phyloP scores from a whole-genome alignment of 2,113 vertebrate genomes.

The Neogale vison region DNA sequence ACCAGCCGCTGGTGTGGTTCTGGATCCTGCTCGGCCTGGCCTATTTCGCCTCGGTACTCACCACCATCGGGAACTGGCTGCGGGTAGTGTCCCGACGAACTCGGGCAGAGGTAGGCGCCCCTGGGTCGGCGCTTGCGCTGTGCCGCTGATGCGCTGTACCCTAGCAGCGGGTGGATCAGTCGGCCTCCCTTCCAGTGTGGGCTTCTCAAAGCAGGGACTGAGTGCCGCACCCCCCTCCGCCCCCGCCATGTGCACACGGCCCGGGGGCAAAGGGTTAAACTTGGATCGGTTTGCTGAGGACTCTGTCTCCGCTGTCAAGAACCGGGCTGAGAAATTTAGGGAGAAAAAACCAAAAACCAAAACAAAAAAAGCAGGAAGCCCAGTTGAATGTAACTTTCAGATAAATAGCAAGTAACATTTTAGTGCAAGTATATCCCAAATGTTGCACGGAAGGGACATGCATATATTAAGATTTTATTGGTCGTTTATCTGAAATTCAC shows the following conservation, averaged over 20 bases:
- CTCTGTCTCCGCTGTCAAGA: background rate
- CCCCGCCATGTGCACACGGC: background rate
- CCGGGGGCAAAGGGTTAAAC: background rate
- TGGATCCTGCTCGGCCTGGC: conserved; percentile 95
- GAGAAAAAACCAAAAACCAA: background rate
- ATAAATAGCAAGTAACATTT: background rate
- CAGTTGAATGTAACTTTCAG: conserved; percentile 10
- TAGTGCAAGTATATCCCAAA: background rate
- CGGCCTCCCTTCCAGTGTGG: background rate
- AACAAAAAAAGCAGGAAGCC: background rate
- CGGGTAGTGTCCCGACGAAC: conserved; percentile 91
- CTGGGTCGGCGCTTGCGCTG: background rate
- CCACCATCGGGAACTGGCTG: conserved; percentile 95
- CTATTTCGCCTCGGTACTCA: conserved; percentile 95
- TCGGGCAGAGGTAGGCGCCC: conserved; percentile 88
- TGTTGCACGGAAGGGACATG: background rate
- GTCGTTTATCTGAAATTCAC: background rate
- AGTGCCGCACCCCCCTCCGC: background rate
- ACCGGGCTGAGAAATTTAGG: background rate
- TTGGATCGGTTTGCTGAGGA: background rate
- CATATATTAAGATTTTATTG: background rate
- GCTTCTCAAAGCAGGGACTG: background rate
- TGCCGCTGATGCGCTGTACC: too few species aligned
- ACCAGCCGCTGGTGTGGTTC: conserved; percentile 93
- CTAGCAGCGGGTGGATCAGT: background rate